Base-by-base conservation (phyloP, 1,140 invertebrate genomes). In the Heliconius hewitsoni region DNA sequence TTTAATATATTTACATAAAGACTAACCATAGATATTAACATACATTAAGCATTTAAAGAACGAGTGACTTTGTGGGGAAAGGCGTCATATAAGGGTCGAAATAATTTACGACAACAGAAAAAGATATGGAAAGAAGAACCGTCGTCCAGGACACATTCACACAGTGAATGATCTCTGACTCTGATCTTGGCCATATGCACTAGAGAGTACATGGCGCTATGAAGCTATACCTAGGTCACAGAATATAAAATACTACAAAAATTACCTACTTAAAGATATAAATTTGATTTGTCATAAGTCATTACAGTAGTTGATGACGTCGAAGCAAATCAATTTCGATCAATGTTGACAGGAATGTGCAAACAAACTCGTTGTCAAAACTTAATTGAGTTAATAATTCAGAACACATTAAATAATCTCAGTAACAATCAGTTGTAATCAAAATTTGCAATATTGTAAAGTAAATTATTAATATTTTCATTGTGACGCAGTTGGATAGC, bases 271-370 rank as follows among this genome's bases (percentile, higher is more conserved):
- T 76, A 57, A 57, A 57, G 42, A 66, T 46, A 74, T 71, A 81
- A 81, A 77, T 77, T 27, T 60, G 71, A 81, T 81, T 73, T 81
- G 71, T 72, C 55, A 60, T 60, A 23, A 60, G n/a, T 11, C 57
- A 18, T 74, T 71, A 73, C 76, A 81, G 71, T 77, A 77, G 23
- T 60, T 60, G 76, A 80, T 80, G 74, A 66, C 72, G 78, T 79
- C 70, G 75, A 80, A 80, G 70, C 76, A 80, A 76, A 80, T 80
- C 78, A 76, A 76, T 75, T 79, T 79, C 66, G 66, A 46, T 46
- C 50, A 55, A 72, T 52, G 50, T 27, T 74, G 57, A 75, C 72
- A 66, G 30, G 73, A 30, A 74, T 34, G 39, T 11, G 18, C 13
- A 57, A 78, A 73, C 50, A 77, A 77, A 55, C 27, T 55, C 19